Evolutionary conservation across 2,797 vertebrate species (phyloP).

Genomic region (Neosalanx taihuensis): DNA sequence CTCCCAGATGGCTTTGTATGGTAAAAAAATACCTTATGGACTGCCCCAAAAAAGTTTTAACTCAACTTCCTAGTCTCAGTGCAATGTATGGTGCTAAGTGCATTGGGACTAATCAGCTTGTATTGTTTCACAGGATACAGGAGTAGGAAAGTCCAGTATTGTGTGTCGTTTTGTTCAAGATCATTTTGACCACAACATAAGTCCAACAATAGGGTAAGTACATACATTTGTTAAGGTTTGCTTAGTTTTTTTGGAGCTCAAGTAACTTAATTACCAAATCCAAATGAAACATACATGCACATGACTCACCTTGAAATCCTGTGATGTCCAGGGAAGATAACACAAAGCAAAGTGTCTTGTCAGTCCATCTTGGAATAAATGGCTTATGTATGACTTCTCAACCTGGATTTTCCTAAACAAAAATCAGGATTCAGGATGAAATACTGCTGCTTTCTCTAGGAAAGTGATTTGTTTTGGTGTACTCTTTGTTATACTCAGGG

Average conservation of each 20-base stretch:
- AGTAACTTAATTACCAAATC: background rate
- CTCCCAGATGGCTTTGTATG: background rate
- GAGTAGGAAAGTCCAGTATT: conserved; percentile 97
- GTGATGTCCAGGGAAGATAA: background rate
- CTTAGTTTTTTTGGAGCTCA: background rate
- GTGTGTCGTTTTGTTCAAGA: conserved; percentile 97
- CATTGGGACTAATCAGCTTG: conserved; percentile 17
- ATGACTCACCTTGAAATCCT: background rate
- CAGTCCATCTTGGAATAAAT: background rate
- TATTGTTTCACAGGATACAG: conserved; percentile 83
- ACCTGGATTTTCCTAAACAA: background rate
- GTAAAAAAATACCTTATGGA: background rate
- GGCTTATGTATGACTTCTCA: background rate
- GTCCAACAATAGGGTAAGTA: conserved; percentile 95
- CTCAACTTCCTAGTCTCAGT: background rate
- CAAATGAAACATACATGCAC: background rate
- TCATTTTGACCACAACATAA: conserved; percentile 98
- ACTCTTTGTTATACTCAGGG: conserved; percentile 72
- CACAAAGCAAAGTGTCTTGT: conserved; percentile 1
- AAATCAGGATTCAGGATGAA: background rate
- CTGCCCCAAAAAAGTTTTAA: background rate
- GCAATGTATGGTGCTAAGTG: no score
- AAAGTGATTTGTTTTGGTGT: conserved; percentile 13
- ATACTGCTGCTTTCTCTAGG: background rate
- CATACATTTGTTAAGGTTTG: no score